Evolutionary conservation across 2,113 vertebrate genomes (phyloP), one percentile per base, ranked within the genome.

Genomic region (Pteruthius melanotis): DNA sequence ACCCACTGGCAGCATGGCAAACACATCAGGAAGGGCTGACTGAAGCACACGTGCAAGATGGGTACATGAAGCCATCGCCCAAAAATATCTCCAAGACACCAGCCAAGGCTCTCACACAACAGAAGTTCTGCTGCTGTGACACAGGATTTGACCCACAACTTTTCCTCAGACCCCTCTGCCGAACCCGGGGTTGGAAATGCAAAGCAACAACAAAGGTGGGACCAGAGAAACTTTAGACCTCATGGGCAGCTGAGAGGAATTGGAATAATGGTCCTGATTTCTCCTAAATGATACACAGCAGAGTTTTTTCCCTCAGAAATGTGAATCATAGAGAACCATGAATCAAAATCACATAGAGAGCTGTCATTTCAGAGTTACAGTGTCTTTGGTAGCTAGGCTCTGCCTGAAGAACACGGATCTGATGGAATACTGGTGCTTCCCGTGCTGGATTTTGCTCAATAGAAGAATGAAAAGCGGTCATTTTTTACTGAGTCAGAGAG

Each of bases 201-300:
- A 71, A 76, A 91, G 7, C 11, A 50, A 54, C 30, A 13, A 4
- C 37, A 39, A 64, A 71, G 16, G 6, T 21, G 9, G 5, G 4
- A 16, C 11, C 30, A 18, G 42, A 21, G 4, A 57, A 35, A 2
- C 3, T 14, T 63, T 23, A 49, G 0, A 1, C 9, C 6, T 40
- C 44, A 31, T 39, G 7, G 8, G 4, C 27, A 79, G 26, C 12
- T 53, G 40, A 85, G 28, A 72, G 10, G 85, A 65, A 79, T 49
- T 11, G 53, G 8, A 77, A 8, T 40, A 49, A 57, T 21, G 16
- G 21, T 39, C 15, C 21, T 78, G 8, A 13, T 77, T 50, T 5
- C 1, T 68, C 16, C 14, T 47, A 13, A 0, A 2, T 22, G 4
- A 15, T 24, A 24, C 4, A 39, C 4, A 18, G 10, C 0, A 1